Base-by-base conservation (phyloP, 64 coral and sea anemone genomes). In the Dendrophyllia cribrosa region DNA sequence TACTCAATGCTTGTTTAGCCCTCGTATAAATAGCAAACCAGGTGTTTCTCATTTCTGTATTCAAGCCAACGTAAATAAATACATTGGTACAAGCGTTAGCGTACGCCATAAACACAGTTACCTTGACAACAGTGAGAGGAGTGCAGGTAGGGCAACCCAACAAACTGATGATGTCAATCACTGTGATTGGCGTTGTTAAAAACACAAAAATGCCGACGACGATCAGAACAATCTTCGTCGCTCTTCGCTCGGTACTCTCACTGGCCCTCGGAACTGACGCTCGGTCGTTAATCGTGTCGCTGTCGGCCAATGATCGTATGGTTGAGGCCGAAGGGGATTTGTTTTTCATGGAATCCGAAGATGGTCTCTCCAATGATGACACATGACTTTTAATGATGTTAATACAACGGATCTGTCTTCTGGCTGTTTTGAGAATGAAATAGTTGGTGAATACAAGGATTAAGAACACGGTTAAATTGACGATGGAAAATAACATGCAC, bases 401-500 rank as follows among this genome's bases (percentile, higher is more conserved):
- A 5, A 97, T 97, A 16, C 75, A 75, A 3, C 74, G 92, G 16
- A 97, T 91, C 49, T 97, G 95, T 17, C 80, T 85, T 21, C 81
- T 88, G 20, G 95, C 92, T 53, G 95, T 97, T 59, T 59, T 97
- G 25, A 97, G 66, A 59, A 97, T 94, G 10, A 86, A 97, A 56
- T 94, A 59, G 70, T 97, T 97, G 21, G 95, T 97, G 4, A 93
- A 63, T 3, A 60, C 83, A 16, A 97, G 67, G 11, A 87, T 84
- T 47, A 91, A 5, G 4, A 97, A 83, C 43, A 97, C 95, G 20
- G 82, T 74, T 51, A 97, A 93, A 77, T 97, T 97, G 47, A 97
- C 87, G 14, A 97, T 66, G 12, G 92, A 94, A 63, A 97, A 97
- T 79, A 97, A 65, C 62, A 86, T 76, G 22, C 91, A 88, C 17